Evolutionary conservation across 2,888 invertebrate genomes (phyloP).

Genomic region (Meiosimyza decipiens): DNA sequence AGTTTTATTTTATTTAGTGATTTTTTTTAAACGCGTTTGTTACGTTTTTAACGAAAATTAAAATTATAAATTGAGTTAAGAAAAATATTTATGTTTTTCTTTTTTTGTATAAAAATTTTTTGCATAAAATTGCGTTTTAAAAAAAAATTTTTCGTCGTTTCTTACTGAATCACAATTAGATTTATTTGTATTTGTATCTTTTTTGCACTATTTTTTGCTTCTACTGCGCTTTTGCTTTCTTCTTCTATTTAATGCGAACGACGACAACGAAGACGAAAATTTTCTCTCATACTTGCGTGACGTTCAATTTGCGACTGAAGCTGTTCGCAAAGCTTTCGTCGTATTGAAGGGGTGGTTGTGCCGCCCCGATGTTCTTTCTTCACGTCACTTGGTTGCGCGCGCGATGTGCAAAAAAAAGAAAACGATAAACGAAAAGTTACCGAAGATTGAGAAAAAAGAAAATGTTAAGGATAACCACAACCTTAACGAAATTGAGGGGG

Average conservation of each 20-base stretch:
- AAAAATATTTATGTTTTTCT: not conserved
- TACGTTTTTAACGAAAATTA: no score
- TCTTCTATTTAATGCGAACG: not conserved
- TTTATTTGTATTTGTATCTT: slow-evolving; percentile 5
- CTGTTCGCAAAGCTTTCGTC: slow-evolving; percentile 21
- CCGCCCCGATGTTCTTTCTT: no score
- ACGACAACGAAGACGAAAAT: no score
- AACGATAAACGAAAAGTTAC: not conserved
- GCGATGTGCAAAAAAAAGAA: not conserved
- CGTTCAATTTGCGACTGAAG: slow-evolving; percentile 26
- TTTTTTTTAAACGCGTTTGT: no score
- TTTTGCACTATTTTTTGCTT: not conserved
- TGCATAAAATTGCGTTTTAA: not conserved
- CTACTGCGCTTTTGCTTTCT: slow-evolving; percentile 9
- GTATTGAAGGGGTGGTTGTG: slow-evolving; percentile 15
- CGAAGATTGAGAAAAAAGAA: not conserved
- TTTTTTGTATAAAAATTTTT: slow-evolving; percentile 13
- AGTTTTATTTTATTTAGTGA: not conserved
- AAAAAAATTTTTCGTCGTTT: slow-evolving; percentile 16
- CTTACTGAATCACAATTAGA: not conserved
- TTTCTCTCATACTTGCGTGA: slow-evolving; percentile 17
- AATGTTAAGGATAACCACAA: not conserved
- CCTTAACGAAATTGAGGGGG: no score
- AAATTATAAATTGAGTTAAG: not conserved
- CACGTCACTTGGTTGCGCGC: not conserved